Evolutionary conservation across 1,140 invertebrate genomes (phyloP), one percentile per base, ranked within the genome.

Genomic region (Spodoptera frugiperda): DNA sequence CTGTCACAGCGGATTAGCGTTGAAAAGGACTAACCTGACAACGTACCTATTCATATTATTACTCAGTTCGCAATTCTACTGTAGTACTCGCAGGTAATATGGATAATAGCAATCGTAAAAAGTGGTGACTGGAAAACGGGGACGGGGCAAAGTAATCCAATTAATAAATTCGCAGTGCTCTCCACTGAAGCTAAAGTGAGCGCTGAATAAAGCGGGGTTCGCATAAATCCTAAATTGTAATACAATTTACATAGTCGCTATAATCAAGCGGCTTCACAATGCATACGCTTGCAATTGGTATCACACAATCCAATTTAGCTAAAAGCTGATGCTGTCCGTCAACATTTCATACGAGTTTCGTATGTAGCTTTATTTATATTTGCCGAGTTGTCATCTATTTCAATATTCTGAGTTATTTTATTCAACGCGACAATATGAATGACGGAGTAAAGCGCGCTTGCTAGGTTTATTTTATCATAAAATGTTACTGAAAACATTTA

Each of bases 261-360:
- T 59, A 54, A 73, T 73, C 33, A 59, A 73, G 11, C 39, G 33
- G 46, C 39, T 59, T 73, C 30, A 72, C 25, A 73, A 73, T 73
- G 70, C 70, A 73, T 14, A 73, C 19, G 51, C 55, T 48, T 75
- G 46, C 51, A 53, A 51, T 59, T 51, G 44, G 17, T 68, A 86
- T 84, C 83, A 80, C 70, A 84, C 84, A 89, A 86, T 87, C 77
- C 87, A 89, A 89, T 89, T 87, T 84, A 82, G 80, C 77, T 89
- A 84, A 87, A 86, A 89, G 87, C 87, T 82, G 82, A 82, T 78
- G 82, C 53, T 49, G 78, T 77, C 79, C 78, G 79, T 77, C 70
- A 76, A 65, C 77, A 70, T 70, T 76, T 73, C 39, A 63, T 59
- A 57, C 55, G 53, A 77, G 67, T 74, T 81, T 80, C 49, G 59